Evolutionary conservation across 2,888 invertebrate species (phyloP).

Genomic region (Odontomyia ornata): DNA sequence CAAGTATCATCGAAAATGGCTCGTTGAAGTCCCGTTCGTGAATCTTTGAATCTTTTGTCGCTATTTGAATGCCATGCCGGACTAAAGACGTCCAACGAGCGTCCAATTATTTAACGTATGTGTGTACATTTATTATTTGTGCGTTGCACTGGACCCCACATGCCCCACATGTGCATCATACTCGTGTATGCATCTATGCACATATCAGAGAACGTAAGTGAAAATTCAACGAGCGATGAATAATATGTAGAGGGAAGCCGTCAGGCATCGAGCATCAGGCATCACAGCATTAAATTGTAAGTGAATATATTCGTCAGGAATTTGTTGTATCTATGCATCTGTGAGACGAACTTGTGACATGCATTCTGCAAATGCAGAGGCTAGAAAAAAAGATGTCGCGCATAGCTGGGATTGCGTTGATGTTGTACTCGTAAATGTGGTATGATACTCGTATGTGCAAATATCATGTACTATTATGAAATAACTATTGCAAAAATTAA

Average conservation of each 20-base stretch:
- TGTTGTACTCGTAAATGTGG: neutral
- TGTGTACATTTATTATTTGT: neutral
- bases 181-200: neutral
- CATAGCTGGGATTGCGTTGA: conserved; percentile 9
- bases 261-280: neutral
- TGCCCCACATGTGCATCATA: neutral
- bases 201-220: neutral
- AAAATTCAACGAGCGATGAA: conserved; percentile 17
- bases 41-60: conserved; percentile 26
- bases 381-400: conserved; percentile 16
- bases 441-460: no score
- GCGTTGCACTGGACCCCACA: neutral
- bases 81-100: conserved; percentile 21
- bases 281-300: conserved; percentile 1
- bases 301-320: conserved; percentile 23
- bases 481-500: no score
- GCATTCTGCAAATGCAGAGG: conserved; percentile 21
- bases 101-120: neutral
- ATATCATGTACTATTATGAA: no score
- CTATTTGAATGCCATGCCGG: conserved; percentile 17
- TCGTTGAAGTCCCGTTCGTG: neutral
- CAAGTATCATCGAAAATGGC: neutral
- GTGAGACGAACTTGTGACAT: conserved; percentile 33
- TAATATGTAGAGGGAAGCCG: neutral
- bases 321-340: conserved; percentile 23